Base-by-base conservation (phyloP, 2,113 vertebrate genomes). In the Cyprinus carpio region DNA sequence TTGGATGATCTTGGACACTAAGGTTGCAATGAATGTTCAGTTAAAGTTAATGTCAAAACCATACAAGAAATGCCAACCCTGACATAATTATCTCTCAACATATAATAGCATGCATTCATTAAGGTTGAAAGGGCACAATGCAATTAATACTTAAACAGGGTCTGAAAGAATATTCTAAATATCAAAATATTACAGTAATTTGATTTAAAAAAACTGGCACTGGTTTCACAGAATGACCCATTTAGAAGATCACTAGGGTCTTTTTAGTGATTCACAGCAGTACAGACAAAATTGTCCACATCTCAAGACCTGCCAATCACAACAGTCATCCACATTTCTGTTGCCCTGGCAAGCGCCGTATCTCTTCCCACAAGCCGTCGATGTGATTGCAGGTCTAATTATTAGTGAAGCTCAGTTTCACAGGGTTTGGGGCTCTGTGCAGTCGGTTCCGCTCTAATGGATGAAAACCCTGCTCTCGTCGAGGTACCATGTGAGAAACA, bases 331-430 rank as follows among this genome's bases (percentile, higher is more conserved):
- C 34, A 40, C 23, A 80, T 80, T 64, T 80, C 23, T 81, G 78
- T 43, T 29, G 40, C 43, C 65, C 25, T 65, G 34, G 31, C 76
- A 79, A 40, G 10, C 15, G 20, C 31, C 13, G 13, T 25, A 62
- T n/a, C 31, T 7, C 78, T 46, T 81, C 78, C 60, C 78, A 81
- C 78, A 81, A 81, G 37, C 60, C 60, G 46, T 25, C 15, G 13
- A 43, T n/a, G 58, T 62, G 77, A 80, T 62, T 80, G 58, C 77
- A 27, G 77, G 23, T 64, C 77, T 80, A 80, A 80, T 80, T 62
- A 80, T 80, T 18, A 25, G 77, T 15, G 43, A 34, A 18, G 23
- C 83, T 84, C 46, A n/a, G 25, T 76, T 76, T 29, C 60, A 58
- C 56, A 84, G 71, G 82, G 40, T 40, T 10, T 74, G 54, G 37